A percentile compares a stretch with the other conserved stretches of the same genome.
These are phyloP conservation scores for Gryllus bimaculatus DNA, from an alignment of 1,140 invertebrate species.

Conservation along the genomic window DNA sequence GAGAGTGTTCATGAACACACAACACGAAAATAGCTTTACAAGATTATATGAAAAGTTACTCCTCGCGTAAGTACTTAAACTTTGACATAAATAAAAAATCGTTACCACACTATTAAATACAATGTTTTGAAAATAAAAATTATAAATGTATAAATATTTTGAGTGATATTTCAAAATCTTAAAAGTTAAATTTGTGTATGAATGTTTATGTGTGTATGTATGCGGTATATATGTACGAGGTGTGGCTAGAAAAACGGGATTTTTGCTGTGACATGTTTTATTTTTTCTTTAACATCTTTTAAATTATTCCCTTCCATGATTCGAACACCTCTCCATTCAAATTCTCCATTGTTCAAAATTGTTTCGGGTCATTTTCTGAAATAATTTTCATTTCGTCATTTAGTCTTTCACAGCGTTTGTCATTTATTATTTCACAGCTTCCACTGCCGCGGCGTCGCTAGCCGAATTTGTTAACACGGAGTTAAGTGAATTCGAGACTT, in stretches of 20 bases:
- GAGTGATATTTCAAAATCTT: not conserved
- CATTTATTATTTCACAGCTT: too few relatives aligned
- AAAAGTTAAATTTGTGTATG: not conserved
- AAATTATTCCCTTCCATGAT: not conserved
- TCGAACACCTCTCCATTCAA: not conserved
- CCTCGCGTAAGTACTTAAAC: slow-evolving; percentile 30
- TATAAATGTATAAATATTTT: not conserved
- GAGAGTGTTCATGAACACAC: slow-evolving; percentile 34
- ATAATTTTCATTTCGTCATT: too few relatives aligned
- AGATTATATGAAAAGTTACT: slow-evolving; percentile 34
- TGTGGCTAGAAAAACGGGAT: too few relatives aligned
- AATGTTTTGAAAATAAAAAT: not conserved
- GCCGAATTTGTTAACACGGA: too few relatives aligned
- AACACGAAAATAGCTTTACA: slow-evolving; percentile 30
- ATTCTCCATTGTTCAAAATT: not conserved
- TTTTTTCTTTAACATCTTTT: too few relatives aligned
- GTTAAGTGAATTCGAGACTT: too few relatives aligned
- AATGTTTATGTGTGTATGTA: too few relatives aligned
- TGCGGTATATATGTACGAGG: too few relatives aligned
- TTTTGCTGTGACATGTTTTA: too few relatives aligned
- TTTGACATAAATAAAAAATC: not conserved
- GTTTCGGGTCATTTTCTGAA: too few relatives aligned
- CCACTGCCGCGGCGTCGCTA: too few relatives aligned
- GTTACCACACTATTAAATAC: not conserved
- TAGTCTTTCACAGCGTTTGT: too few relatives aligned